phyloP scores from a whole-genome alignment of 2,113 vertebrate species.

The Amphiprion percula region DNA sequence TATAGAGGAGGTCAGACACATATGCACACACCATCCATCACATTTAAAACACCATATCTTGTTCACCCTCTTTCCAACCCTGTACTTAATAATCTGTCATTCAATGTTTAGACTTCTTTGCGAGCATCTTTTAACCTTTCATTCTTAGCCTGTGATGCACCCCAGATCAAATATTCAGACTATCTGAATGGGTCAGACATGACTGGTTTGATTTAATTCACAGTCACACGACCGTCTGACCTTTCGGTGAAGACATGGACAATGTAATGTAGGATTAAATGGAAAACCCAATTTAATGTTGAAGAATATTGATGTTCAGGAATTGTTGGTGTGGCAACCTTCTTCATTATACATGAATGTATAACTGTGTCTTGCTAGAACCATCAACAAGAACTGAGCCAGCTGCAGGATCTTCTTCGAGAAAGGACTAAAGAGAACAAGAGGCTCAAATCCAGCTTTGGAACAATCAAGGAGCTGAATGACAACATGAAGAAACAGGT shows the following conservation, averaged over 20 bases:
- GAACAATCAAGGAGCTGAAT: slow-evolving; percentile 89
- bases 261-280: background rate
- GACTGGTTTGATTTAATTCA: background rate
- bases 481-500: slow-evolving; percentile 91
- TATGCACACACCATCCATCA: background rate
- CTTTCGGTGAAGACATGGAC: background rate
- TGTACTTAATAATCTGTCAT: background rate
- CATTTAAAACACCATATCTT: background rate
- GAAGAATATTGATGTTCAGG: background rate
- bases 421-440: slow-evolving; percentile 90
- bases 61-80: background rate
- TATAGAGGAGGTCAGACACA: slow-evolving; percentile 86
- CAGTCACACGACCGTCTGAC: background rate
- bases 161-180: background rate
- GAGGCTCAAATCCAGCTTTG: slow-evolving; percentile 90
- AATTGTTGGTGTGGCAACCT: background rate
- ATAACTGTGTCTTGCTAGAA: slow-evolving; percentile 78
- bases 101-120: background rate
- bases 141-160: background rate
- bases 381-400: slow-evolving; percentile 84
- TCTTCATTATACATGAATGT: background rate
- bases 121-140: background rate
- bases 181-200: background rate
- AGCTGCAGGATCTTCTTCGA: slow-evolving; percentile 84
- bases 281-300: background rate